Evolutionary conservation across 2,888 invertebrate species (phyloP).

Genomic region (Byasa hedistus): DNA sequence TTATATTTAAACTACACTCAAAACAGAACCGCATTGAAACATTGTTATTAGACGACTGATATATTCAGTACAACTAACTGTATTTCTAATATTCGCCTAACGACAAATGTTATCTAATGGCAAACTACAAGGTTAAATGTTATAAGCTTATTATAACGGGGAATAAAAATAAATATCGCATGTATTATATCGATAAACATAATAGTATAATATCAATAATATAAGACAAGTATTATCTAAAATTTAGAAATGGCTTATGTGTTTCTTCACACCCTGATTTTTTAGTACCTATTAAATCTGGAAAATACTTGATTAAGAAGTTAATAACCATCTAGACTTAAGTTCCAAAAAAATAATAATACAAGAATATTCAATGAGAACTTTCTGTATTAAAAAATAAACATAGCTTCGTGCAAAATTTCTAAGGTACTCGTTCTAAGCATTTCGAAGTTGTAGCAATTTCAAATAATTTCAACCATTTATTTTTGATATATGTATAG

Average conservation of each 20-base stretch:
- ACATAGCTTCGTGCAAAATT: no score
- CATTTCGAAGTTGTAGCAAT: no score
- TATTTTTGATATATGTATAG: neutral
- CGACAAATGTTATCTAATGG: conserved; percentile 52
- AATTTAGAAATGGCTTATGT: no score
- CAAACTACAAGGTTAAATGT: conserved; percentile 29
- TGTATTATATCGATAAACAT: no score
- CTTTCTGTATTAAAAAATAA: neutral
- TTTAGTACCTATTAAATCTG: no score
- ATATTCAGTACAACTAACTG: conserved; percentile 28
- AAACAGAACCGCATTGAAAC: neutral
- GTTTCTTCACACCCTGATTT: no score
- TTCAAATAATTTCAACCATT: neutral
- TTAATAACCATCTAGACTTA: no score
- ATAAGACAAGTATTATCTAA: no score
- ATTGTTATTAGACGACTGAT: neutral
- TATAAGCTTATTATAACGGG: conserved; percentile 4
- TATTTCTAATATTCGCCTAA: conserved; percentile 55
- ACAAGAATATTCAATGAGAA: neutral
- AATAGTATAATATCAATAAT: no score
- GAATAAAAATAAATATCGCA: neutral
- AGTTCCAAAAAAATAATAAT: neutral
- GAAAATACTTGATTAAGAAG: no score
- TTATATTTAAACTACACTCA: neutral
- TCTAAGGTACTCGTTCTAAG: no score